Evolutionary conservation across 2,113 vertebrate species (phyloP).

Genomic region (Sprattus sprattus): DNA sequence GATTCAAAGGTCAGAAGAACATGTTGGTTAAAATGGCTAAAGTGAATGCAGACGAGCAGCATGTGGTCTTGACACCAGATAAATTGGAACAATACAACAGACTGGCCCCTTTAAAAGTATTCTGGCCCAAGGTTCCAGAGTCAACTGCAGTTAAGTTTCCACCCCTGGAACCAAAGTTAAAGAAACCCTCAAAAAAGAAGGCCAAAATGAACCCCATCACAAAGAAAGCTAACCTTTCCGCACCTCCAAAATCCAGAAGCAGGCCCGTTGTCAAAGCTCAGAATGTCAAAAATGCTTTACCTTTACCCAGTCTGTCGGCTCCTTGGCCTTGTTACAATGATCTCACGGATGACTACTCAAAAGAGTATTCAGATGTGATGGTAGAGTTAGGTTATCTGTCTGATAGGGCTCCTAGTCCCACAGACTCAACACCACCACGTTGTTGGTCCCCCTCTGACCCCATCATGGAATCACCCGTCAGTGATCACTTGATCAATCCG

Average conservation of each 20-base stretch:
- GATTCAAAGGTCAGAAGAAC: slow-evolving; percentile 98
- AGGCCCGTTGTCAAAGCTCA: slow-evolving; percentile 62
- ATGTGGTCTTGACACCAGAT: slow-evolving; percentile 85
- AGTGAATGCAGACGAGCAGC: slow-evolving; percentile 83
- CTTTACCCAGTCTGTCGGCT: slow-evolving; percentile 74
- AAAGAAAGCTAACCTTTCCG: slow-evolving; percentile 77
- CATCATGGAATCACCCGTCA: slow-evolving; percentile 74
- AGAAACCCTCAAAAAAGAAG: slow-evolving; percentile 88
- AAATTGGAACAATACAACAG: slow-evolving; percentile 85
- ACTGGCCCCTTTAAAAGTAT: slow-evolving; percentile 92
- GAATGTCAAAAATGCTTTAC: slow-evolving; percentile 67
- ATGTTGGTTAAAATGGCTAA: slow-evolving; percentile 96
- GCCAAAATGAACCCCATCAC: slow-evolving; percentile 78
- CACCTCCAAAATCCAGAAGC: slow-evolving; percentile 70
- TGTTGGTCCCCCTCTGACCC: slow-evolving; percentile 97
- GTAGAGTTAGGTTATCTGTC: slow-evolving; percentile 94
- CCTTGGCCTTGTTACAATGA: slow-evolving; percentile 85
- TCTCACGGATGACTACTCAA: slow-evolving; percentile 83
- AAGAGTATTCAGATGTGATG: slow-evolving; percentile 91
- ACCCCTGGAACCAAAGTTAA: slow-evolving; percentile 82
- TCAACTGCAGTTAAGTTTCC: slow-evolving; percentile 90
- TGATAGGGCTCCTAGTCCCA: slow-evolving; percentile 86
- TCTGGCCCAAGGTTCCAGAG: slow-evolving; percentile 95
- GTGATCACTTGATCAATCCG: slow-evolving; percentile 78
- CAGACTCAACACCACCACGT: slow-evolving; percentile 87